Evolutionary conservation across 2,797 vertebrate species (phyloP), one percentile per base, ranked within the genome.

Genomic region (Dicrostonyx torquatus): DNA sequence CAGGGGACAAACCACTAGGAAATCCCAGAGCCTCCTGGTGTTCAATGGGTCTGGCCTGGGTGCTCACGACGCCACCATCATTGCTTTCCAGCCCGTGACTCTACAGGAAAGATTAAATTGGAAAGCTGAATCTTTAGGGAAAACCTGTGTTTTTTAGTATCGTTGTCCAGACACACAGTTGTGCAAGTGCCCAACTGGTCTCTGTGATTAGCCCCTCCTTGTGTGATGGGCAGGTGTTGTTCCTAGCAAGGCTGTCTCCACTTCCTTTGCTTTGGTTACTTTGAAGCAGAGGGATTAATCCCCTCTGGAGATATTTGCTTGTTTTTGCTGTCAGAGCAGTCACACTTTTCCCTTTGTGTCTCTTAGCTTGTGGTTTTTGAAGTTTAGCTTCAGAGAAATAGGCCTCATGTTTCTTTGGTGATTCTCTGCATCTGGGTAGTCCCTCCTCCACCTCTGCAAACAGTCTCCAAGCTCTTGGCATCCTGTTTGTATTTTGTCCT

Each of bases 321-420:
- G 96, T 96, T 97, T 97, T 96, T 97, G 89, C 96, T 95, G 93
- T 97, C 94, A 95, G 88, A 97, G 84, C 96, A 97, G 96, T 94
- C 95, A 89, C 93, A 94, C 95, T 83, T 95, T 94, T 97, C 79
- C 40, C 80, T 96, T 97, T 96, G 95, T 97, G 90, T 97, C 94
- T 97, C 87, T 94, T 96, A 90, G 91, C 89, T 95, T 90, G 91
- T 91, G 94, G 95, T 94, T 96, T 97, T 97, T 96, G 95, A 97
- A 97, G 97, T 94, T 96, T 55, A 89, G 90, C 94, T 97, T 97
- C 97, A 97, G 96, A 93, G 58, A 97, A 96, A 84, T 83, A 87
- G 79, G 72, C 82, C 86, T 95, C 29, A 5, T 82, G 93, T 97
- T 96, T 97, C 94, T 91, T 95, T 95, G 95, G 93, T 96, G 94